Evolutionary conservation across 2,797 vertebrate genomes (phyloP), one percentile per base, ranked within the genome.

Genomic region (Mus spretus): DNA sequence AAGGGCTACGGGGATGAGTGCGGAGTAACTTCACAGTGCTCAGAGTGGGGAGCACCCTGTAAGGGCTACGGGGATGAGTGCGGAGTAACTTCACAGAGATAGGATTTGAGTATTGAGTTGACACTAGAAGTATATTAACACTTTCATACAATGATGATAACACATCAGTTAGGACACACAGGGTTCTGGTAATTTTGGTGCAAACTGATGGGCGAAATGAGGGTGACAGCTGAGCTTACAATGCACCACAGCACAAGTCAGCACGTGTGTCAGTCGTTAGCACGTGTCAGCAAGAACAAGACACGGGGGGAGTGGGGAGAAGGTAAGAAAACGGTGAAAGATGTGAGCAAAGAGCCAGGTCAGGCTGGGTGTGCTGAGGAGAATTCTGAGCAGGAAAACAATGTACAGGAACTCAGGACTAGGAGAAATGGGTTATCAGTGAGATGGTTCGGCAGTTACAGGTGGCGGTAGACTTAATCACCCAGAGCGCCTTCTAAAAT

Each of bases 361-460:
- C 74, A 40, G 19, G 17, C 9, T 1, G 50, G 50, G 10, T 12
- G 57, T 0, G 2, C 0, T n/a, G 74, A 93, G 75, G 74, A 93
- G 75, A 53, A 61, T 40, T 31, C 84, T 79, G 47, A 93, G 22
- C 15, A 93, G 47, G 93, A 44, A 94, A 81, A 92, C 37, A 75
- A 65, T 50, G 34, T 81, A 7, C 50, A 57, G 75, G 47, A 77
- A 47, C 77, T 6, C 50, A 57, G 75, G 47, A 77, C 40, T 3
- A 40, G 28, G 92, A 83, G 37, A 90, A 53, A 95, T n/a, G 75
- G 20, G 75, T 78, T 89, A 65, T 53, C 70, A 67, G 65, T 61
- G 28, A 44, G 28, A 72, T 81, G 15, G 55, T 50, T 50, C 50
- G 1, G 50, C 50, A 50, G 50, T 50, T 50, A 63, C 24, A 63